phyloP scores from a whole-genome alignment of 2,888 invertebrate species.

The Conops quadrifasciatus region DNA sequence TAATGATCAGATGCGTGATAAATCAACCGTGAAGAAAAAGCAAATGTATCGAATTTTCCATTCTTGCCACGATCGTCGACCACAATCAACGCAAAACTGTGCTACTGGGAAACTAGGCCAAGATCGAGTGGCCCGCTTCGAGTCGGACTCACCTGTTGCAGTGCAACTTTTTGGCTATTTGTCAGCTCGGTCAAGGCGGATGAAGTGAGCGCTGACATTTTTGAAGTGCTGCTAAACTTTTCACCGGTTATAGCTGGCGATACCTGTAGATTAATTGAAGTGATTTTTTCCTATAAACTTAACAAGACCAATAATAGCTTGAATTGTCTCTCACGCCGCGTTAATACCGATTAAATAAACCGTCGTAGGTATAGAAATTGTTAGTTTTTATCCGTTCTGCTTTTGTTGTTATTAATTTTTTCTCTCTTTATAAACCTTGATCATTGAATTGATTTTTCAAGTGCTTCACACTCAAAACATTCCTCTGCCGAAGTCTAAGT shows the following conservation, averaged over 20 bases:
- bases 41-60: background rate
- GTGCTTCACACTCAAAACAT: background rate
- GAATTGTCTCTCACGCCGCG: too few species aligned
- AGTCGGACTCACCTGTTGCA: conserved; percentile 30
- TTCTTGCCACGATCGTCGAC: background rate
- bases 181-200: conserved; percentile 20
- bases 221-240: background rate
- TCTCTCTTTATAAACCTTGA: background rate
- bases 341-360: too few species aligned
- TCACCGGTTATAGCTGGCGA: too few species aligned
- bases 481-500: background rate
- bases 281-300: too few species aligned
- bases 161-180: conserved; percentile 15
- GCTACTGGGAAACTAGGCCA: background rate
- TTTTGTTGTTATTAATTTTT: background rate
- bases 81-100: background rate
- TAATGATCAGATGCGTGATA: too few species aligned
- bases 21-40: background rate
- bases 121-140: background rate
- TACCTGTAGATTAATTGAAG: too few species aligned
- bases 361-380: too few species aligned
- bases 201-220: background rate
- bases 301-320: too few species aligned
- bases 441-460: conserved; percentile 3
- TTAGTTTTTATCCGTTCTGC: too few species aligned